Conservation (phyloP, 2,888 invertebrate genomes). For the Spicauda simplicius region DNA sequence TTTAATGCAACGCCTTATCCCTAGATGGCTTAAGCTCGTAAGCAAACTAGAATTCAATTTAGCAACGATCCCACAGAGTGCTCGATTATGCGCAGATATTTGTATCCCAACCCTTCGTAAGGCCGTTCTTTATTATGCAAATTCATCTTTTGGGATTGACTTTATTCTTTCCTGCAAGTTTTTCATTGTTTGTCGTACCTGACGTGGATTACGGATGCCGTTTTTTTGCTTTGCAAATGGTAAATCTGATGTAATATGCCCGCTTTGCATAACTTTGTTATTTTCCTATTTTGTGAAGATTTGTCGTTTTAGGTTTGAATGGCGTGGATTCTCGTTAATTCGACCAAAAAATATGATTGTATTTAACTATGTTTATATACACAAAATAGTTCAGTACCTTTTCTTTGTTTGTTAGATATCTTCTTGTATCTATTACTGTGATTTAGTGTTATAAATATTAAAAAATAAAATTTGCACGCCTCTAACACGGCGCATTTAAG, state of each 20-base stretch:
- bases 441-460: too few species aligned
- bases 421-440: too few species aligned
- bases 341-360: too few species aligned
- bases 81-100: constrained; percentile 67
- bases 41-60: constrained; percentile 62
- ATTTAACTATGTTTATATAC: too few species aligned
- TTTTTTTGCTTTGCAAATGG: constrained; percentile 5
- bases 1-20: constrained; percentile 2
- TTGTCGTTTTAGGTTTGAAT: too few species aligned
- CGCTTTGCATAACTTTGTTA: too few species aligned
- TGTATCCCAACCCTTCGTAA: constrained; percentile 61
- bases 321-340: too few species aligned
- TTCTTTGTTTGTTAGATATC: too few species aligned
- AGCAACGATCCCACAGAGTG: constrained; percentile 53
- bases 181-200: constrained; percentile 30
- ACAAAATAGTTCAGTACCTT: too few species aligned
- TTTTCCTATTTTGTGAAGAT: too few species aligned
- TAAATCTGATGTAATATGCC: constrained; percentile 8
- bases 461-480: too few species aligned
- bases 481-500: too few species aligned
- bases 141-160: constrained; percentile 62
- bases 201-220: constrained; percentile 8
- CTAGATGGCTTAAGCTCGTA: constrained; percentile 37
- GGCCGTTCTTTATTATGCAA: constrained; percentile 66
- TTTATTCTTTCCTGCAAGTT: constrained; percentile 45